Percentiles rank a stretch among this genome's conserved stretches.
phyloP scores from a whole-genome alignment of 2,797 vertebrate species.

The Coregonus sp. region DNA sequence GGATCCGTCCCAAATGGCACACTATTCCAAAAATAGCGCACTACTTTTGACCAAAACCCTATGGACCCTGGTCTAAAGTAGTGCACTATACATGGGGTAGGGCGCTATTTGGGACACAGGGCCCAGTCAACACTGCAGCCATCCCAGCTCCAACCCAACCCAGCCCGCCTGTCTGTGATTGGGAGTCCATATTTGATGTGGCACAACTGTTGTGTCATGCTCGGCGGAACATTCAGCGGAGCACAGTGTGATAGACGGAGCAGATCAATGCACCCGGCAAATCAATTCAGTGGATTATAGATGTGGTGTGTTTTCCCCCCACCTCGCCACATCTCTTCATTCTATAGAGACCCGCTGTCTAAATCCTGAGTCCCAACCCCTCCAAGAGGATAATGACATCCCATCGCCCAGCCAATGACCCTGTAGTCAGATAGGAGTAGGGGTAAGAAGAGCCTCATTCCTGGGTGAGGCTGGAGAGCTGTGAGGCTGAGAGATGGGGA shows the following conservation, averaged over 20 bases:
- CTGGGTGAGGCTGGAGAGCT: not conserved
- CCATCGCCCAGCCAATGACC: not conserved
- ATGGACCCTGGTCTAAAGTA: not conserved
- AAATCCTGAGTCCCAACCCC: constrained; percentile 6
- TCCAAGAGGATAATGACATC: not conserved
- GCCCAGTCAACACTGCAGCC: not conserved
- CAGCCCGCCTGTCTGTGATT: constrained; percentile 20
- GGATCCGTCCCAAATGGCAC: no score
- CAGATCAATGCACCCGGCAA: constrained; percentile 3
- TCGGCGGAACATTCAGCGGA: constrained; percentile 7
- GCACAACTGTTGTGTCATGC: constrained; percentile 47
- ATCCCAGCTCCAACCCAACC: not conserved
- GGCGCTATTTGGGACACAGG: not conserved
- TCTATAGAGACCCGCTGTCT: not conserved
- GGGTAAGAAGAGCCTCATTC: not conserved
- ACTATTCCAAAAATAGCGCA: not conserved
- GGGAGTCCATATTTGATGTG: constrained; percentile 40
- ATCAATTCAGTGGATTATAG: constrained; percentile 5
- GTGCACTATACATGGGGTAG: not conserved
- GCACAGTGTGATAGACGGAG: not conserved
- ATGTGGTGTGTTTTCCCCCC: not conserved
- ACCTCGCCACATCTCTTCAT: no score
- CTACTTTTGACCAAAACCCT: constrained; percentile 13
- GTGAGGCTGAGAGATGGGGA: not conserved
- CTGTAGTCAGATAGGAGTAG: not conserved